A percentile compares a stretch with the other conserved stretches of the same genome.
These are phyloP conservation scores for Hirtodrosophila trivittata DNA, from an alignment of 2,888 invertebrate species.

Conservation along the genomic window DNA sequence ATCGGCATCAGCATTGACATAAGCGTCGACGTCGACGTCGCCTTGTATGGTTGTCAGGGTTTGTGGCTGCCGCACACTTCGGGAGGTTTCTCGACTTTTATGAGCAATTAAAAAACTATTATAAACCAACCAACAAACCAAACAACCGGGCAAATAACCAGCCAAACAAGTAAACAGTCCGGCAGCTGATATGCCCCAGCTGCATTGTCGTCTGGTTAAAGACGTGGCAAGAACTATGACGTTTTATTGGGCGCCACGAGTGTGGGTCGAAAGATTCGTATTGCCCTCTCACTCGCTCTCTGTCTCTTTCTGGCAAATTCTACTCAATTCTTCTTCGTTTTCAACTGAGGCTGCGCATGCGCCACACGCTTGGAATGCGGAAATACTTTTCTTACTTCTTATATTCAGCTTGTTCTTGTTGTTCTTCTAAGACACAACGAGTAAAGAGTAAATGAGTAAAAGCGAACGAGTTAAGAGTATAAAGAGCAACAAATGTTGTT, in stretches of 20 bases:
- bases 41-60: slow-evolving; percentile 20
- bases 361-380: slow-evolving; percentile 44
- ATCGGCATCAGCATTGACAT: slow-evolving; percentile 1
- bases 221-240: slow-evolving; percentile 41
- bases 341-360: slow-evolving; percentile 36
- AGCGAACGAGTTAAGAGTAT: neutral
- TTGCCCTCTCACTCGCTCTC: neutral
- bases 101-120: slow-evolving; percentile 74
- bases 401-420: slow-evolving; percentile 1
- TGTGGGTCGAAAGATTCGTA: slow-evolving; percentile 18
- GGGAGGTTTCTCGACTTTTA: slow-evolving; percentile 50
- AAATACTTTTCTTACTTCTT: slow-evolving; percentile 27
- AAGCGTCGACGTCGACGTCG: slow-evolving; percentile 3
- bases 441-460: neutral
- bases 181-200: slow-evolving; percentile 32
- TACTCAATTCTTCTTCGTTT: neutral
- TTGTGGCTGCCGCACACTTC: slow-evolving; percentile 16
- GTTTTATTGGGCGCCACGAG: slow-evolving; percentile 64
- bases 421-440: slow-evolving; percentile 26
- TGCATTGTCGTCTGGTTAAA: slow-evolving; percentile 38
- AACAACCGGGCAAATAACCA: neutral
- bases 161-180: slow-evolving; percentile 1
- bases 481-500: no score
- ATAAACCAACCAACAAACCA: slow-evolving; percentile 13
- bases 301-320: neutral